phyloP scores from a whole-genome alignment of 2,888 invertebrate genomes.

The Zygogramma bicolorata region DNA sequence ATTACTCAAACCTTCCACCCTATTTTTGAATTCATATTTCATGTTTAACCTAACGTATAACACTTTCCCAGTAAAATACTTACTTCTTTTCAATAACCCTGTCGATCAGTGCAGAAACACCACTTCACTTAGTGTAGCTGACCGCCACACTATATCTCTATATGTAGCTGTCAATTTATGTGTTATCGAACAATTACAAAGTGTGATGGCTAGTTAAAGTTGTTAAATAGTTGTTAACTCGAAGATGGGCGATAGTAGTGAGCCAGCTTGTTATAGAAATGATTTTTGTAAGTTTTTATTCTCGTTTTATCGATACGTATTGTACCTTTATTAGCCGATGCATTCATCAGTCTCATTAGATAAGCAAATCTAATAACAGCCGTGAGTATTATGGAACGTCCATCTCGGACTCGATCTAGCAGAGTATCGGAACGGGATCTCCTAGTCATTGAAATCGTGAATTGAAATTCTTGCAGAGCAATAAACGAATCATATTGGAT shows the following conservation, averaged over 20 bases:
- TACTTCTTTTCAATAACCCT: too few species aligned
- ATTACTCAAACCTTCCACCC: too few species aligned
- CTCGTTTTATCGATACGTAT: constrained; percentile 33
- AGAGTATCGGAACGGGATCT: not conserved
- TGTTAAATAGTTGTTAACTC: constrained; percentile 65
- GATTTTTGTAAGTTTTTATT: constrained; percentile 33
- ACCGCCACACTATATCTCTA: constrained; percentile 56
- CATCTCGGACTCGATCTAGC: constrained; percentile 11
- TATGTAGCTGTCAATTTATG: constrained; percentile 65
- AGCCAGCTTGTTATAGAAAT: constrained; percentile 21
- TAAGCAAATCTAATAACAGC: constrained; percentile 45
- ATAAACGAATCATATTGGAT: not conserved
- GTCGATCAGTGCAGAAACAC: too few species aligned
- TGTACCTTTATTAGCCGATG: constrained; percentile 37
- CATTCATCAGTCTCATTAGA: constrained; percentile 42
- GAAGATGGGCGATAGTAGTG: constrained; percentile 55
- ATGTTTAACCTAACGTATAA: too few species aligned
- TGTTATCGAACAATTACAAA: constrained; percentile 65
- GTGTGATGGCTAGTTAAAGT: constrained; percentile 64
- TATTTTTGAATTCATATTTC: too few species aligned
- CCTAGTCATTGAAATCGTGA: constrained; percentile 1
- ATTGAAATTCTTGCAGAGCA: constrained; percentile 1
- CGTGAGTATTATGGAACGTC: constrained; percentile 23
- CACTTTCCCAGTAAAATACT: too few species aligned
- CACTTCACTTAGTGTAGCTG: not conserved